Evolutionary conservation across 1,140 invertebrate genomes (phyloP).

Genomic region (Cydia splendana): DNA sequence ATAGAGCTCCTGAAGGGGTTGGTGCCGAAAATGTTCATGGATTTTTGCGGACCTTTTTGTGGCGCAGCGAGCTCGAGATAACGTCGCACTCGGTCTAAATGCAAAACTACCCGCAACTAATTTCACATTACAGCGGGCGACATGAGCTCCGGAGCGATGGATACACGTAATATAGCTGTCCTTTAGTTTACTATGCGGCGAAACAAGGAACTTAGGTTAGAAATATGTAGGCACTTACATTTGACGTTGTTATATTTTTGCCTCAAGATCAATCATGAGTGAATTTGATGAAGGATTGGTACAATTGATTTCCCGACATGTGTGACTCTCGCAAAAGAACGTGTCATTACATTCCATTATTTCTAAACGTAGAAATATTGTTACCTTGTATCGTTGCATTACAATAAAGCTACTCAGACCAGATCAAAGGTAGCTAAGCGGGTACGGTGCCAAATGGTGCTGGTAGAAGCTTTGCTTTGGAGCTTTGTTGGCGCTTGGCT

Average conservation of each 20-base stretch:
- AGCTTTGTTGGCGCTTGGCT: conserved; percentile 24
- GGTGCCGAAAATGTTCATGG: conserved; percentile 42
- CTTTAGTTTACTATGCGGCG: not conserved
- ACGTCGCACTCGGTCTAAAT: conserved; percentile 43
- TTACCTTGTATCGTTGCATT: not conserved
- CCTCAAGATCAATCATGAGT: too few species aligned
- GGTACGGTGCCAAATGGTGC: conserved; percentile 29
- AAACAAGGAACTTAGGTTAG: not conserved
- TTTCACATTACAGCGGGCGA: conserved; percentile 24
- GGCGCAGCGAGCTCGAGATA: conserved; percentile 39
- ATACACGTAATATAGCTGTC: conserved; percentile 19
- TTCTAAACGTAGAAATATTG: not conserved
- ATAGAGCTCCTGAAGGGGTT: conserved; percentile 47
- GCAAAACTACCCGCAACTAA: conserved; percentile 39
- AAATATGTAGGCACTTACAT: not conserved
- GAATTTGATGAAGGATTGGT: too few species aligned
- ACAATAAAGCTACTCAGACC: not conserved
- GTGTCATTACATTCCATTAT: not conserved
- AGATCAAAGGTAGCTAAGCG: conserved; percentile 24
- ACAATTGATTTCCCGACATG: too few species aligned
- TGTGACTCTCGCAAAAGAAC: too few species aligned
- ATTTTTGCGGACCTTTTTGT: conserved; percentile 41
- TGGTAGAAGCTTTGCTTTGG: conserved; percentile 5
- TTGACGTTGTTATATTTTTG: not conserved
- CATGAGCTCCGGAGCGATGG: conserved; percentile 10